phyloP scores from a whole-genome alignment of 1,140 invertebrate species.

The Lepidurus couesii region DNA sequence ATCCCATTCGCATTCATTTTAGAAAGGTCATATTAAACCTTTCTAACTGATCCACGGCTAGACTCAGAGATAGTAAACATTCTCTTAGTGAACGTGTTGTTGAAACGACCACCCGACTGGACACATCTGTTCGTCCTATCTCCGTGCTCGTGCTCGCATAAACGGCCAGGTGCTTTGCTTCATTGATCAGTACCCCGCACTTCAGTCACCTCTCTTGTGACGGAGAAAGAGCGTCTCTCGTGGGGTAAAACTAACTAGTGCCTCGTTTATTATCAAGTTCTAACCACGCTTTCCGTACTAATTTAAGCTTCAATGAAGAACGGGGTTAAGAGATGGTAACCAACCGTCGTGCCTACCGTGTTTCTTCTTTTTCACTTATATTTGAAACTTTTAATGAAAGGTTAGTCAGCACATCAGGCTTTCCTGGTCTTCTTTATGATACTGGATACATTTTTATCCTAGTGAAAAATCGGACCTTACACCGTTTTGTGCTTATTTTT shows the following conservation, averaged over 20 bases:
- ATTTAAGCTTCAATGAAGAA: too few relatives aligned
- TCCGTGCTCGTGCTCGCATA: not conserved
- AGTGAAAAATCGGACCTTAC: too few relatives aligned
- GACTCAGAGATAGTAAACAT: not conserved
- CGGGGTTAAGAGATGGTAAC: too few relatives aligned
- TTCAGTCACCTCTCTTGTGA: not conserved
- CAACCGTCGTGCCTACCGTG: too few relatives aligned
- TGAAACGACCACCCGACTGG: not conserved
- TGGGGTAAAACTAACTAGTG: not conserved
- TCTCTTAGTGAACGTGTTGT: conserved; percentile 3
- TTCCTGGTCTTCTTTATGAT: too few relatives aligned
- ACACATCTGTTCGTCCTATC: not conserved
- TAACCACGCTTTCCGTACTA: not conserved
- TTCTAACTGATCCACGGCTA: not conserved
- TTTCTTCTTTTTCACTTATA: too few relatives aligned
- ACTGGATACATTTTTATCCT: too few relatives aligned
- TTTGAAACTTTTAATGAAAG: too few relatives aligned
- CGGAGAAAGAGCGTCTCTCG: not conserved
- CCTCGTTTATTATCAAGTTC: not conserved
- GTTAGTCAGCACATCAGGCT: too few relatives aligned
- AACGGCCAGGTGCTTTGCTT: conserved; percentile 8
- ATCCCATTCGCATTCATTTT: not conserved
- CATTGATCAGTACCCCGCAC: not conserved
- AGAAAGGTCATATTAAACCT: not conserved
- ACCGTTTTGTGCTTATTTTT: too few relatives aligned